These are phyloP conservation scores for Alaudala cheleensis DNA, from an alignment of 2,113 vertebrate genomes.

Conservation along the genomic window DNA sequence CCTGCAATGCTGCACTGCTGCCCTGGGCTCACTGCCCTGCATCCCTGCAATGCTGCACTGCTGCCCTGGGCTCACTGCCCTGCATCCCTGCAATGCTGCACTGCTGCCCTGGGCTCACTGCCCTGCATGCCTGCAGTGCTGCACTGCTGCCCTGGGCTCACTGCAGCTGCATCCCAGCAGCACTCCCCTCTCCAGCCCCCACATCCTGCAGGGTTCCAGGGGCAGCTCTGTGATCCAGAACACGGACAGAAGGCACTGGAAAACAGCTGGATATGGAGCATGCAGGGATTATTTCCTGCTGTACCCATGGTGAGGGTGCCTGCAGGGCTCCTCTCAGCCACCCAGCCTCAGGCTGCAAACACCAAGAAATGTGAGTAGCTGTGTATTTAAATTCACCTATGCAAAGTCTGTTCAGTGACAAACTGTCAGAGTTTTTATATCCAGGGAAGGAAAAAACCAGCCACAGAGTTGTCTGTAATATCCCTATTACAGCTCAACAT, in stretches of 20 bases:
- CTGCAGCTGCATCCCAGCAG: background rate
- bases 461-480: conserved; percentile 4
- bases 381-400: background rate
- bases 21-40: background rate
- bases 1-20: background rate
- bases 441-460: background rate
- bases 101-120: too few relatives aligned
- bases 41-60: background rate
- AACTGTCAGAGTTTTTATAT: conserved; percentile 13
- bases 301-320: fast-evolving
- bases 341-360: background rate
- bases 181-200: fast-evolving
- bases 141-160: too few relatives aligned
- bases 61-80: background rate
- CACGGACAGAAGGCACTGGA: background rate
- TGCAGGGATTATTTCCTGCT: fast-evolving
- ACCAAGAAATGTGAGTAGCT: background rate
- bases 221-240: background rate
- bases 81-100: background rate
- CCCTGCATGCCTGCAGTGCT: too few relatives aligned
- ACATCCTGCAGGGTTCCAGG: fast-evolving
- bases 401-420: background rate
- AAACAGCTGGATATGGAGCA: fast-evolving
- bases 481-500: background rate
- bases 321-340: background rate